A percentile compares a stretch with the other conserved stretches of the same genome.
Evolutionary conservation across 2,888 invertebrate genomes (phyloP).

Genomic region (Gastracanthus pulcherrimus): DNA sequence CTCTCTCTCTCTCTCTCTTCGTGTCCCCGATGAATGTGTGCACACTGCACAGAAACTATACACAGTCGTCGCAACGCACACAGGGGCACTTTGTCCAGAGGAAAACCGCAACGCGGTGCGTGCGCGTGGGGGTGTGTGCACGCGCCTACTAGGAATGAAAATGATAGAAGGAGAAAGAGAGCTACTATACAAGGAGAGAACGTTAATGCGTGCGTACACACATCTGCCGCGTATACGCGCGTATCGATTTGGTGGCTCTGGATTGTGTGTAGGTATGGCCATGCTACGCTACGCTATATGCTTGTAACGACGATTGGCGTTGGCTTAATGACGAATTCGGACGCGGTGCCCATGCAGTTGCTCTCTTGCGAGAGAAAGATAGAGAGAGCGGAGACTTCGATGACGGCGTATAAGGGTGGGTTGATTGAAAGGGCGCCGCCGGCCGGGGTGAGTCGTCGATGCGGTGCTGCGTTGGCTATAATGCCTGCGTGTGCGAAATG

Average conservation of each 20-base stretch:
- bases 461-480: not conserved
- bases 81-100: not conserved
- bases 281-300: not conserved
- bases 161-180: constrained; percentile 49
- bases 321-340: constrained; percentile 43
- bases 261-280: too few relatives aligned
- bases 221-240: constrained; percentile 36
- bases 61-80: not conserved
- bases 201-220: constrained; percentile 6
- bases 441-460: not conserved
- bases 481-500: not conserved
- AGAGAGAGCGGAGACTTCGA: not conserved
- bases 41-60: not conserved
- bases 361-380: not conserved
- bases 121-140: constrained; percentile 19
- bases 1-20: not conserved
- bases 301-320: constrained; percentile 16
- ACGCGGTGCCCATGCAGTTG: constrained; percentile 1
- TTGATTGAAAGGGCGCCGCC: not conserved
- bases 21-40: not conserved
- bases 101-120: too few relatives aligned
- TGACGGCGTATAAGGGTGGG: not conserved
- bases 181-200: too few relatives aligned
- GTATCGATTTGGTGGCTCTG: constrained; percentile 37
- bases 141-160: constrained; percentile 11